phyloP scores from a whole-genome alignment of 2,113 vertebrate genomes.

The Eolophus roseicapilla region DNA sequence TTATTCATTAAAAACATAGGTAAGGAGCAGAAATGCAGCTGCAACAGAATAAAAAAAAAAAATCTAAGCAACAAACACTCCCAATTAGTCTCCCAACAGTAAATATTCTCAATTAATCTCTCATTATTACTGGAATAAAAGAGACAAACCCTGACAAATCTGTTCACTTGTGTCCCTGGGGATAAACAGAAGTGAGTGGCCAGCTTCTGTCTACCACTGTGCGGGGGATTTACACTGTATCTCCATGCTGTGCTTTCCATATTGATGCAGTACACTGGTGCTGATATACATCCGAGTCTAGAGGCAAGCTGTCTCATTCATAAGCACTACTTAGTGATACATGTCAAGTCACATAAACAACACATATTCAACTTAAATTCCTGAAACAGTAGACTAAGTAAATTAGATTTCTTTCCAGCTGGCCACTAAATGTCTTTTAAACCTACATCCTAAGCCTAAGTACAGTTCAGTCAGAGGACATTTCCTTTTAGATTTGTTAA shows the following conservation, averaged over 20 bases:
- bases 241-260: not conserved
- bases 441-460: not conserved
- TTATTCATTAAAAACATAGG: not conserved
- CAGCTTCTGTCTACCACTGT: not conserved
- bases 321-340: not conserved
- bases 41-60: not conserved
- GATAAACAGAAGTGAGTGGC: constrained; percentile 24
- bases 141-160: constrained; percentile 43
- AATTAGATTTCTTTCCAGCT: not conserved
- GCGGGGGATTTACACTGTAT: not conserved
- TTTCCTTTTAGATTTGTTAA: not conserved
- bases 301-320: not conserved
- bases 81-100: not conserved
- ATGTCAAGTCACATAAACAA: constrained; percentile 12
- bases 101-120: constrained; percentile 26
- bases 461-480: not conserved
- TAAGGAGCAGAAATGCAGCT: not conserved
- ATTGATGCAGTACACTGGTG: not conserved
- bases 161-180: constrained; percentile 3
- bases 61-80: not conserved
- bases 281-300: not conserved
- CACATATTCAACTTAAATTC: not conserved
- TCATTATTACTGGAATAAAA: constrained; percentile 34
- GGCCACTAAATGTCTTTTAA: not conserved
- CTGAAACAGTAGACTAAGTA: not conserved